phyloP scores from a whole-genome alignment of 1,140 invertebrate genomes.

The Telenomus remus region DNA sequence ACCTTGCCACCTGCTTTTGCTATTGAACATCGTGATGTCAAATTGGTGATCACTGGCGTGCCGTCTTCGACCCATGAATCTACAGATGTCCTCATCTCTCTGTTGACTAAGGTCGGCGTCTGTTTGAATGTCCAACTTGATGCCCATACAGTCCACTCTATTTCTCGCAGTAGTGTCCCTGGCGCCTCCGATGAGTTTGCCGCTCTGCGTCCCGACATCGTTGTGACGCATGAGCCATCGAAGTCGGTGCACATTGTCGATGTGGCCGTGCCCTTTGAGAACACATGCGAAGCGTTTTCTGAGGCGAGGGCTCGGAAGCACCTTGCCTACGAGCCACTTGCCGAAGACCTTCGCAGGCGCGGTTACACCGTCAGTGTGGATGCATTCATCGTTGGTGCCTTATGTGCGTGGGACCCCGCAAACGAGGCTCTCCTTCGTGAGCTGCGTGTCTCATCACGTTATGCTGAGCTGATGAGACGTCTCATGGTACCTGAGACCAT shows the following conservation, averaged over 20 bases:
- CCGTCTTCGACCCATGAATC: too few species aligned
- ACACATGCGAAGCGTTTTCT: constrained; percentile 48
- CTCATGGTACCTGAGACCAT: constrained; percentile 55
- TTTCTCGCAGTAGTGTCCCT: constrained; percentile 1
- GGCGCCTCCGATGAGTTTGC: constrained; percentile 26
- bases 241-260: constrained; percentile 56
- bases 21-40: too few species aligned
- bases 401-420: constrained; percentile 55
- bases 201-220: constrained; percentile 60
- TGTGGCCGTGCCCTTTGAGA: constrained; percentile 68
- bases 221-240: constrained; percentile 52
- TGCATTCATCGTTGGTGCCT: constrained; percentile 56
- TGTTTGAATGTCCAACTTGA: too few species aligned
- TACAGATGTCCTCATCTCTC: too few species aligned
- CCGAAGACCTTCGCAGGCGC: constrained; percentile 12
- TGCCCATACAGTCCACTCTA: too few species aligned
- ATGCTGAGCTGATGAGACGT: constrained; percentile 53
- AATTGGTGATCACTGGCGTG: too few species aligned
- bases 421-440: constrained; percentile 47
- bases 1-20: too few species aligned
- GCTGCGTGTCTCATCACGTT: constrained; percentile 16
- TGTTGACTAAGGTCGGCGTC: too few species aligned
- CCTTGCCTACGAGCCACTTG: too few species aligned
- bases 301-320: constrained; percentile 7
- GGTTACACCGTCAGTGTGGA: constrained; percentile 44